Evolutionary conservation across 1,140 invertebrate species (phyloP).

Genomic region (Phortica variegata): DNA sequence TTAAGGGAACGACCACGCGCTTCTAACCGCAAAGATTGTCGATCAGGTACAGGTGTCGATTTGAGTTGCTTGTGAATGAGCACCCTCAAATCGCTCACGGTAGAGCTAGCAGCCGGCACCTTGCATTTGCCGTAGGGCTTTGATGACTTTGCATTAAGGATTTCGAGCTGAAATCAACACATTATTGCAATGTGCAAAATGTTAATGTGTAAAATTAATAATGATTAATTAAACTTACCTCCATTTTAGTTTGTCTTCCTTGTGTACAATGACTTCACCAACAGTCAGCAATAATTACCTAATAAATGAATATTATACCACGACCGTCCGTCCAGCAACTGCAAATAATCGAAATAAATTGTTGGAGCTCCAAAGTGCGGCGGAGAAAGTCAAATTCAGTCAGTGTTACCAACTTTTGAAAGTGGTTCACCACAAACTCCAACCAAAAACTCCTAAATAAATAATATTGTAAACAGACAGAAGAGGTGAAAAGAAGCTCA

Average conservation of each 20-base stretch:
- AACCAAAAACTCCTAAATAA: background rate
- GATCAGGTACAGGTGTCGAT: constrained; percentile 72
- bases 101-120: constrained; percentile 61
- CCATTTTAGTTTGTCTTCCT: background rate
- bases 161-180: constrained; percentile 60
- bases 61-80: constrained; percentile 67
- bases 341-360: background rate
- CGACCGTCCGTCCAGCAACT: too few species aligned
- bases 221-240: background rate
- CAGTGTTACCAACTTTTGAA: background rate
- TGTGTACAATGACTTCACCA: too few species aligned
- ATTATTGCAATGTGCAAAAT: too few species aligned
- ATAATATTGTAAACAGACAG: background rate
- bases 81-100: constrained; percentile 75
- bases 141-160: constrained; percentile 60
- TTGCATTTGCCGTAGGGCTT: constrained; percentile 62
- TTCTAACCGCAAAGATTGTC: constrained; percentile 81
- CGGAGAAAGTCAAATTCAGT: constrained; percentile 1
- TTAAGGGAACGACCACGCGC: constrained; percentile 76
- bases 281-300: background rate
- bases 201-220: background rate
- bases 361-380: too few species aligned
- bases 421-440: too few species aligned
- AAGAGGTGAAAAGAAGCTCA: background rate
- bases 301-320: background rate